Conservation (phyloP, 2,888 invertebrate species). For the Andrena dorsata region DNA sequence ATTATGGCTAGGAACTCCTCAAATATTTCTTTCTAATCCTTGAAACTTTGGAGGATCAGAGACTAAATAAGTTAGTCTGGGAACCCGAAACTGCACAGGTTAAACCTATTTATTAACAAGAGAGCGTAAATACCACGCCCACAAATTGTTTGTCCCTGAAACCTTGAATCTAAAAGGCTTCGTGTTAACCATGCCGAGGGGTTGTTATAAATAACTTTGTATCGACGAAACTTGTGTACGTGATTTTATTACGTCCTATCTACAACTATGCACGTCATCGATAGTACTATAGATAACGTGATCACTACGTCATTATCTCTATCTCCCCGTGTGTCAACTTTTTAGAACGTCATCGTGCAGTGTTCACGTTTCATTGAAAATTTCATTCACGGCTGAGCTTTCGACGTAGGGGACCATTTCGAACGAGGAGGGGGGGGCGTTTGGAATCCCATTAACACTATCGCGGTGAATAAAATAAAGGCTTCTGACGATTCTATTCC, state of each 20-base stretch:
- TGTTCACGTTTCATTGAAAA: conserved; percentile 44
- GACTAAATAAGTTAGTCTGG: too few relatives aligned
- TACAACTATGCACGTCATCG: conserved; percentile 4
- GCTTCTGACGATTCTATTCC: neutral
- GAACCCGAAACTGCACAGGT: too few relatives aligned
- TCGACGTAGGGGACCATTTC: neutral
- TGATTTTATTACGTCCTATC: neutral
- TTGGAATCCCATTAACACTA: conserved; percentile 21
- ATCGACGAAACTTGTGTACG: neutral
- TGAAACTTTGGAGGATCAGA: too few relatives aligned
- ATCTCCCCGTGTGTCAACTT: neutral
- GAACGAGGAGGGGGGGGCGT: neutral
- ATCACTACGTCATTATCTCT: neutral
- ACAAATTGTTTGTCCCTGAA: too few relatives aligned
- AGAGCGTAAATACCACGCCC: too few relatives aligned
- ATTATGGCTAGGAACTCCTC: too few relatives aligned
- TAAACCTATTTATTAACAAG: too few relatives aligned
- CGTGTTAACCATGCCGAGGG: neutral
- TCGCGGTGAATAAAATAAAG: conserved; percentile 3
- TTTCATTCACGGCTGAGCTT: conserved; percentile 13
- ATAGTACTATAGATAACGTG: neutral
- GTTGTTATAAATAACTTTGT: neutral
- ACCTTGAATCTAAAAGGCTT: too few relatives aligned
- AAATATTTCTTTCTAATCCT: too few relatives aligned
- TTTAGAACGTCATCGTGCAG: neutral